Evolutionary conservation across 2,113 vertebrate genomes (phyloP).

Genomic region (Boleophthalmus pectinirostris): DNA sequence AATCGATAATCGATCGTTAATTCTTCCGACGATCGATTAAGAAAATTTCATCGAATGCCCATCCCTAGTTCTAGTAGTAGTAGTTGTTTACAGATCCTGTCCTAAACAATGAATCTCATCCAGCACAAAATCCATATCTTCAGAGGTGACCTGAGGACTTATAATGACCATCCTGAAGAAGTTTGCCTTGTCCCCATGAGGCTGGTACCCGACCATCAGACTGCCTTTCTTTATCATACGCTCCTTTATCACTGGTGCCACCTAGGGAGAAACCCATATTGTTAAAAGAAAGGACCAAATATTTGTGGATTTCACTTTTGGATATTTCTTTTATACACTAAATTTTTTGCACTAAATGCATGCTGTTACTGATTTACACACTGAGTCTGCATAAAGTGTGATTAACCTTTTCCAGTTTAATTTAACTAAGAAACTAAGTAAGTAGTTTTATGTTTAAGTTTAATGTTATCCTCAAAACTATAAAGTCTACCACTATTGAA

Average conservation of each 20-base stretch:
- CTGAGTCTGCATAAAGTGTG: too few species aligned
- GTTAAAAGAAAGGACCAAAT: background rate
- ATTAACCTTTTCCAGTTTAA: too few species aligned
- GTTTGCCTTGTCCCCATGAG: slow-evolving; percentile 80
- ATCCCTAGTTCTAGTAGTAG: background rate
- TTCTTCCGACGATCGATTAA: too few species aligned
- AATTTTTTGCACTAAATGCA: too few species aligned
- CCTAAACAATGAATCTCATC: slow-evolving; percentile 83
- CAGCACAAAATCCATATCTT: slow-evolving; percentile 85
- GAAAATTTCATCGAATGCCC: too few species aligned
- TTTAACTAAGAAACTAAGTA: too few species aligned
- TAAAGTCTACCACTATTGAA: too few species aligned
- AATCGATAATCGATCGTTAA: too few species aligned
- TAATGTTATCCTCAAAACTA: too few species aligned
- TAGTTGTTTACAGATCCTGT: slow-evolving; percentile 76
- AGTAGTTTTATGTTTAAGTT: too few species aligned
- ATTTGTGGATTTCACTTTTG: background rate
- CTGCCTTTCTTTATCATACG: slow-evolving; percentile 86
- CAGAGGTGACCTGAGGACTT: slow-evolving; percentile 79
- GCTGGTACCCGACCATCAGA: slow-evolving; percentile 86
- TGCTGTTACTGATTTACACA: too few species aligned
- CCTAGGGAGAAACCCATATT: slow-evolving; percentile 59
- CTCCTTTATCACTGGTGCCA: slow-evolving; percentile 85
- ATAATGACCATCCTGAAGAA: slow-evolving; percentile 88
- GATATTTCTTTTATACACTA: too few species aligned